Evolutionary conservation across 2,797 vertebrate genomes (phyloP).

Genomic region (Sitta carolinensis): DNA sequence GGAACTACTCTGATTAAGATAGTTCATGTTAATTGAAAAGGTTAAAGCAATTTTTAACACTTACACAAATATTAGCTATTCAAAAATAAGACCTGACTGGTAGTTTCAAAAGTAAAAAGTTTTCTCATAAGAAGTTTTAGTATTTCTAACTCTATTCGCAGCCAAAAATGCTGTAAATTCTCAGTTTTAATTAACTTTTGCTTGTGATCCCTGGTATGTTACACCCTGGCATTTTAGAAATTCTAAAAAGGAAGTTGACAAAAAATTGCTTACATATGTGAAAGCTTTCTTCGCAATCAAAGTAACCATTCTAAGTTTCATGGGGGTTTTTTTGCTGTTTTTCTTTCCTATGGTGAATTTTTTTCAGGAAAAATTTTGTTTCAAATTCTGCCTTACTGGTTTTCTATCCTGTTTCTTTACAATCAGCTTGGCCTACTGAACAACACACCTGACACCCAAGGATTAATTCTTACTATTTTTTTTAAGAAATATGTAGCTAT

Average conservation of each 20-base stretch:
- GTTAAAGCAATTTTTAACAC: not conserved
- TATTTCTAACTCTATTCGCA: not conserved
- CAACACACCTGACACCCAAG: not conserved
- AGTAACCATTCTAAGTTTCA: not conserved
- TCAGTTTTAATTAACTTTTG: not conserved
- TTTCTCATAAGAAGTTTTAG: not conserved
- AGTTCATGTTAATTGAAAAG: not conserved
- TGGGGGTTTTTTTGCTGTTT: not conserved
- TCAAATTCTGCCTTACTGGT: not conserved
- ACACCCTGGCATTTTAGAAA: not conserved
- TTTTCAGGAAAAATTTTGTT: not conserved
- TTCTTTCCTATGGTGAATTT: not conserved
- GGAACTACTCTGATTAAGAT: not conserved
- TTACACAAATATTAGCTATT: not conserved
- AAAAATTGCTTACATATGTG: not conserved
- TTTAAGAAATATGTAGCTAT: not conserved
- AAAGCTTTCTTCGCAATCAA: not conserved
- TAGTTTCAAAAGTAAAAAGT: not conserved
- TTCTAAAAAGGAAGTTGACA: not conserved
- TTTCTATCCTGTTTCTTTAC: not conserved
- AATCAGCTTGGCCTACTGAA: not conserved
- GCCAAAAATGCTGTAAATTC: not conserved
- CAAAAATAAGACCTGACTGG: not conserved
- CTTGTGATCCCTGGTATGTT: not conserved
- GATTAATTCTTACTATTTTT: not conserved